Percentiles rank a stretch among this genome's conserved stretches.
Conservation (phyloP, 2,797 vertebrate genomes). For the Remorina albescens region DNA sequence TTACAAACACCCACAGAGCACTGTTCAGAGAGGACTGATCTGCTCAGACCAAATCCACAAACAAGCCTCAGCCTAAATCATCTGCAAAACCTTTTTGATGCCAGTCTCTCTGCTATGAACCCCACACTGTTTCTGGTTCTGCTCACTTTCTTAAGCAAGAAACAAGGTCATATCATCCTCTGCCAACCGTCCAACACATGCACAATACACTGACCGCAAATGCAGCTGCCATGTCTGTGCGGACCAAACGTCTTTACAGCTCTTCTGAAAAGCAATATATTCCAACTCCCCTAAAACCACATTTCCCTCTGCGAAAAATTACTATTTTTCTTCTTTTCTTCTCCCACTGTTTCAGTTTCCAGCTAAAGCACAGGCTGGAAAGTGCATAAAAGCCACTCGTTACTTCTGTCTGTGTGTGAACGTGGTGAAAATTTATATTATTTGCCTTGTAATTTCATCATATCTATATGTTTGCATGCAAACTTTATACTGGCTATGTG, state of each 20-base stretch:
- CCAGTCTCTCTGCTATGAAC: constrained; percentile 34
- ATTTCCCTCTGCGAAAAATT: constrained; percentile 48
- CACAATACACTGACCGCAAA: constrained; percentile 56
- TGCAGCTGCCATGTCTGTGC: constrained; percentile 67
- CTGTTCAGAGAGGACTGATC: constrained; percentile 60
- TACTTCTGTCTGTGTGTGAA: constrained; percentile 31
- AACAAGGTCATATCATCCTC: constrained; percentile 52
- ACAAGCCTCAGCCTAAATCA: constrained; percentile 41
- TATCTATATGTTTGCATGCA: constrained; percentile 19
- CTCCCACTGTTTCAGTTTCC: constrained; percentile 29
- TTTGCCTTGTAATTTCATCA: constrained; percentile 31
- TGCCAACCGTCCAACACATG: constrained; percentile 50
- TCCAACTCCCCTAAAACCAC: constrained; percentile 54
- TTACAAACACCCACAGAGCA: constrained; percentile 66
- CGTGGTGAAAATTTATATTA: constrained; percentile 15
- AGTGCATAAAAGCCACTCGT: constrained; percentile 14
- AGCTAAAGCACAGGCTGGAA: constrained; percentile 31
- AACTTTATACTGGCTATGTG: constrained; percentile 6
- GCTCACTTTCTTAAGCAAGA: constrained; percentile 31
- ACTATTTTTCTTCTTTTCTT: constrained; percentile 43
- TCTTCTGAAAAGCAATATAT: constrained; percentile 56
- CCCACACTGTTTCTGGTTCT: constrained; percentile 17
- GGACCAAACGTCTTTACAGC: constrained; percentile 62
- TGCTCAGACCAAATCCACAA: constrained; percentile 55
- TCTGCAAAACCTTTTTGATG: constrained; percentile 37